Base-by-base conservation (phyloP, 2,113 vertebrate genomes). In the Rhinolophus sinicus region DNA sequence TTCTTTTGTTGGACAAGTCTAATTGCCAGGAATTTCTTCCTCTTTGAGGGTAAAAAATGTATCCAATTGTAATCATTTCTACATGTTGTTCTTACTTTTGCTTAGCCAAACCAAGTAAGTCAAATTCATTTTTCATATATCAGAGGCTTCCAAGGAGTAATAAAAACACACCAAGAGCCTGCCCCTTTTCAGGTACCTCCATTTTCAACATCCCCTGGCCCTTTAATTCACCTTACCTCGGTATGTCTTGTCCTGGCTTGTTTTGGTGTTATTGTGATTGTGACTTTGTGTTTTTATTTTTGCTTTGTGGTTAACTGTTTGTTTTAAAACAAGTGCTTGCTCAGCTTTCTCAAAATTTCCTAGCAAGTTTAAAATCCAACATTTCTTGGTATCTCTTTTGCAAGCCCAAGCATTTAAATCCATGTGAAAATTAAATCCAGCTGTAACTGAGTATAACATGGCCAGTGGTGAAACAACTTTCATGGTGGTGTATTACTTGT, bases 21-120 rank as follows among this genome's bases (percentile, higher is more conserved):
- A 93, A 94, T 62, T 40, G 14, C 52, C 86, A 60, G 67, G 93
- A 52, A 50, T 33, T 5, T 70, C 30, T n/a, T 30, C 4, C 16
- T 82, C 38, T 47, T 47, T 72, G 44, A 76, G 69, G n/a, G 12
- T 9, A 95, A 93, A 62, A 96, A 77, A 94, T 75, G 83, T 56
- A 60, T 88, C 13, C 72, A 85, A 33, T 70, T 97, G 70, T 92
- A 94, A 13, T 60, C 77, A 44, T 78, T 44, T 88, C 18, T 69
- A 90, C 30, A 44, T 24, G 19, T 64, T 81, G 19, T 64, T 82
- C 91, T 28, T 52, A 80, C 64, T 96, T 95, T 72, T n/a, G 6
- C 33, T 26, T 70, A 64, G 15, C 40, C 70, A 80, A 80, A 84
- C 52, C 76, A 72, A 75, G 16, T 26, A 73, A n/a, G 4, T 67